Percentiles rank a stretch among this genome's conserved stretches.
Conservation (phyloP, 1,140 invertebrate genomes). For the Atta cephalotes region DNA sequence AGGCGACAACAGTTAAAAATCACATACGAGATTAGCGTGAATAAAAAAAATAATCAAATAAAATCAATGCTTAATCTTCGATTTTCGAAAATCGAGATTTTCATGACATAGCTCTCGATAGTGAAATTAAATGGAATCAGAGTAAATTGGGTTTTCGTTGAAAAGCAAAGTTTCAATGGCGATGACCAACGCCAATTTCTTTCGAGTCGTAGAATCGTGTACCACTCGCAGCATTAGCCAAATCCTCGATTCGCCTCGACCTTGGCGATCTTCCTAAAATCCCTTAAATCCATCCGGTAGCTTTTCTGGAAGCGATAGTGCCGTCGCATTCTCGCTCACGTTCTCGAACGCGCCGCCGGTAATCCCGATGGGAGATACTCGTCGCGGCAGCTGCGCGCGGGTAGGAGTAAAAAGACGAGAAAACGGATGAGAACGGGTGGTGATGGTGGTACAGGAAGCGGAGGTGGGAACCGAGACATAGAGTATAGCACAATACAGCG, state of each 20-base stretch:
- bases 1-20: neutral
- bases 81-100: neutral
- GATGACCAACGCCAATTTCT: constrained; percentile 18
- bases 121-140: neutral
- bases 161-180: neutral
- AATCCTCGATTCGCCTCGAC: constrained; percentile 43
- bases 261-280: constrained; percentile 38
- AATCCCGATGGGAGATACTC: constrained; percentile 60
- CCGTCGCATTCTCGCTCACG: constrained; percentile 22
- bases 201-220: neutral
- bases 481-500: constrained; percentile 39
- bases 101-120: neutral
- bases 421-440: constrained; percentile 40
- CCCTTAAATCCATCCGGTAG: constrained; percentile 40
- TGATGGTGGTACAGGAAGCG: neutral
- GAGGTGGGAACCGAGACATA: constrained; percentile 19
- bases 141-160: neutral
- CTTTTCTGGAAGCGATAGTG: constrained; percentile 34
- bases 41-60: neutral
- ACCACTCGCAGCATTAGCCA: constrained; percentile 16
- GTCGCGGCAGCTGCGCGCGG: constrained; percentile 36
- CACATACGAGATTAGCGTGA: neutral
- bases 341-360: constrained; percentile 27
- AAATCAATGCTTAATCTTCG: neutral
- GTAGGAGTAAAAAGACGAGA: constrained; percentile 30